Conservation (phyloP, 2,797 vertebrate species). For the Acanthurus leucopareius region DNA sequence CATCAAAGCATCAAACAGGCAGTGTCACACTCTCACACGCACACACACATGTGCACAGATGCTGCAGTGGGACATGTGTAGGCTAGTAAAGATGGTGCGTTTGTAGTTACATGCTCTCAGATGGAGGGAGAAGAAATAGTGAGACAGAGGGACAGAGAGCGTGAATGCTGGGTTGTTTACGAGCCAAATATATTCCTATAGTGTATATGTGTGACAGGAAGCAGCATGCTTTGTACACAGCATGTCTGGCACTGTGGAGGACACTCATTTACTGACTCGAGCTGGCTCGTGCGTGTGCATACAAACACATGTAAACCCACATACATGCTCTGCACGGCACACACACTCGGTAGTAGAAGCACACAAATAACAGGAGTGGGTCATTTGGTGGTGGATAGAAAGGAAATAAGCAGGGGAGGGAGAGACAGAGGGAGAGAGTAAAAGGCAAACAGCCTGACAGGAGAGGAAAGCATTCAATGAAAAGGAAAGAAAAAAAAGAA, state of each 20-base stretch:
- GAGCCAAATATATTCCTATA: conserved; percentile 54
- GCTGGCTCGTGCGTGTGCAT: conserved; percentile 6
- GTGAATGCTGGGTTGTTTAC: conserved; percentile 39
- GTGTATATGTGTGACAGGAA: conserved; percentile 60
- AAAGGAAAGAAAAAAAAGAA: neutral
- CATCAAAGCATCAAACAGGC: conserved; percentile 39
- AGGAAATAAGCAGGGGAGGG: conserved; percentile 27
- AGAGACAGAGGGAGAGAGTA: conserved; percentile 7
- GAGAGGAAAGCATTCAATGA: conserved; percentile 38
- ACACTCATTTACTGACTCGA: conserved; percentile 51
- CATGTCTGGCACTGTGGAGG: conserved; percentile 60
- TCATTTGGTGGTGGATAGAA: conserved; percentile 51
- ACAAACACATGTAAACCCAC: conserved; percentile 19
- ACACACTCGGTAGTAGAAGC: conserved; percentile 10
- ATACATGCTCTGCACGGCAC: conserved; percentile 22
- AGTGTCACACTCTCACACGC: conserved; percentile 22
- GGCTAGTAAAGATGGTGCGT: conserved; percentile 18
- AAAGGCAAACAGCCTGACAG: conserved; percentile 37
- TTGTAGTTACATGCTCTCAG: conserved; percentile 24
- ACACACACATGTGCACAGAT: conserved; percentile 36
- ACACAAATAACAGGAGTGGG: conserved; percentile 56
- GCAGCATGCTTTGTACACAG: conserved; percentile 42
- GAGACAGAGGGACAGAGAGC: conserved; percentile 15
- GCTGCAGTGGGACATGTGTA: conserved; percentile 37
- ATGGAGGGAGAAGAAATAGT: conserved; percentile 14